Percentiles rank a stretch among this genome's conserved stretches.
phyloP scores from a whole-genome alignment of 2,888 invertebrate genomes.

The Chrysodeixis includens region DNA sequence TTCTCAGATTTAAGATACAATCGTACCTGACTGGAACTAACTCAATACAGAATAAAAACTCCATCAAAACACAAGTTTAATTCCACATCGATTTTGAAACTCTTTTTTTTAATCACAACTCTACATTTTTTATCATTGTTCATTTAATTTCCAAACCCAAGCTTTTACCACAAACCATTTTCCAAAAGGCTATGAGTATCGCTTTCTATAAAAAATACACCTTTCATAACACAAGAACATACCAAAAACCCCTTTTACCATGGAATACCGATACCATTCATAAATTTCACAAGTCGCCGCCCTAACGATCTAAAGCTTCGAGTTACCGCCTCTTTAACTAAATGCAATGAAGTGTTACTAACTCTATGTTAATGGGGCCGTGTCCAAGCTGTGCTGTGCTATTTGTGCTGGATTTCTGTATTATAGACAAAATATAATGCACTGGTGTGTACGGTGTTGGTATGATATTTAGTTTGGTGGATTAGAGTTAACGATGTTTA shows the following conservation, averaged over 20 bases:
- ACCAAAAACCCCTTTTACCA: slow-evolving; percentile 36
- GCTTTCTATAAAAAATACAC: not conserved
- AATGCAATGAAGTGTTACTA: slow-evolving; percentile 57
- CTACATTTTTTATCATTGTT: too few relatives aligned
- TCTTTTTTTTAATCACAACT: too few relatives aligned
- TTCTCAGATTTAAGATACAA: too few relatives aligned
- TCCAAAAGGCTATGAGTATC: too few relatives aligned
- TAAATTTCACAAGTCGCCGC: slow-evolving; percentile 58
- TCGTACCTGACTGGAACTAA: too few relatives aligned
- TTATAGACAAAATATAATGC: slow-evolving; percentile 1
- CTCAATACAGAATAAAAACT: too few relatives aligned
- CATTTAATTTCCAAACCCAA: too few relatives aligned
- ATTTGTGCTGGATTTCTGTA: slow-evolving; percentile 11
- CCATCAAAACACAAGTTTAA: too few relatives aligned
- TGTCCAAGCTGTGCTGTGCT: slow-evolving; percentile 25
- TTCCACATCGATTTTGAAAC: too few relatives aligned
- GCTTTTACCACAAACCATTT: too few relatives aligned
- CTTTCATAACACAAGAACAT: slow-evolving; percentile 15
- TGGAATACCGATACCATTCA: slow-evolving; percentile 55
- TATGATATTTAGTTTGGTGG: not conserved
- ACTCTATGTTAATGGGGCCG: slow-evolving; percentile 48
- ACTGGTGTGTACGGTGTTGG: not conserved
- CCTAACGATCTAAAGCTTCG: slow-evolving; percentile 53
- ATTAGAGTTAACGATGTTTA: not conserved
- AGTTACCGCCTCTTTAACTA: slow-evolving; percentile 53